Percentiles rank a stretch among this genome's conserved stretches.
These are phyloP conservation scores for Limnephilus rhombicus DNA, from an alignment of 2,888 invertebrate genomes.

Conservation along the genomic window DNA sequence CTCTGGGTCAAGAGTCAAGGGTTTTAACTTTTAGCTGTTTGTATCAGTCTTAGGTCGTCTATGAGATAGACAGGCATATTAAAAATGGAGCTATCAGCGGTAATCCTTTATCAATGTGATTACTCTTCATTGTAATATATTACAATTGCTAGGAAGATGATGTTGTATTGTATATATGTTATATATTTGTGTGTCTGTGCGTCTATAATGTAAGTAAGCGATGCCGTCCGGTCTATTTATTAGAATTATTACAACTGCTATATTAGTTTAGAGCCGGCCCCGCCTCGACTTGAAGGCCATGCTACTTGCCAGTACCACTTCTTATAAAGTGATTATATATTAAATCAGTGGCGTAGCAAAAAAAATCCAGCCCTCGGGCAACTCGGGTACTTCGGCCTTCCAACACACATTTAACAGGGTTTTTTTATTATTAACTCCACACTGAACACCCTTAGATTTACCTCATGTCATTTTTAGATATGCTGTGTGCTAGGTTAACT, in stretches of 20 bases:
- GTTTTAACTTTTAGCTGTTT: too few species aligned
- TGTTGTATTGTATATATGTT: background rate
- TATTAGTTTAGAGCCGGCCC: background rate
- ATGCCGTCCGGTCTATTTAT: background rate
- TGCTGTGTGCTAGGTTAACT: too few species aligned
- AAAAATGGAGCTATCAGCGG: too few species aligned
- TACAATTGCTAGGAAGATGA: background rate
- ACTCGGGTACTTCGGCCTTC: background rate
- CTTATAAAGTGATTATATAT: background rate
- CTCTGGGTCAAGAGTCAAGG: too few species aligned
- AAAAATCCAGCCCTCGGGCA: background rate
- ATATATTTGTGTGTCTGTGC: background rate
- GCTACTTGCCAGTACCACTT: background rate
- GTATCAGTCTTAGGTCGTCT: too few species aligned
- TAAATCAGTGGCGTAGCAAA: background rate
- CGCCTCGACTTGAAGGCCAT: background rate
- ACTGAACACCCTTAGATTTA: too few species aligned
- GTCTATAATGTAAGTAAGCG: background rate
- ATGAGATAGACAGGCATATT: too few species aligned
- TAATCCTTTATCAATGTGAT: too few species aligned
- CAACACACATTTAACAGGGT: background rate
- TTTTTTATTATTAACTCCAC: too few species aligned
- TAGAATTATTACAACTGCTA: background rate
- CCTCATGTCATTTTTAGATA: too few species aligned
- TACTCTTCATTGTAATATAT: background rate